Percentiles rank a stretch among this genome's conserved stretches.
These are phyloP conservation scores for Eulemur macaco DNA, from an alignment of 2,113 vertebrate genomes.

Conservation along the genomic window DNA sequence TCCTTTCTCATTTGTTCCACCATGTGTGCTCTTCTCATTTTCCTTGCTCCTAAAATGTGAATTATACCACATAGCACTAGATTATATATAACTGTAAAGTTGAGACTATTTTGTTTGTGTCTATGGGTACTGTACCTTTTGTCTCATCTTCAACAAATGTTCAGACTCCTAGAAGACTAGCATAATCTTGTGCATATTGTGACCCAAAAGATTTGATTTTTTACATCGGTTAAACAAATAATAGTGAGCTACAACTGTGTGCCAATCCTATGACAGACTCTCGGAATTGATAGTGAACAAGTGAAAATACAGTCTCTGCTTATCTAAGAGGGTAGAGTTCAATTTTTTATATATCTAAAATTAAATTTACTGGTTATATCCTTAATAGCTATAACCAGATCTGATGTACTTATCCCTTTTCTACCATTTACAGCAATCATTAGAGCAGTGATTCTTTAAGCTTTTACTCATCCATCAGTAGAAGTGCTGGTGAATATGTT, in stretches of 20 bases:
- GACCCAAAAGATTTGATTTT: constrained; percentile 3
- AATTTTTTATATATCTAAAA: constrained; percentile 11
- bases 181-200: not conserved
- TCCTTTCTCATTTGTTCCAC: not conserved
- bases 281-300: not conserved
- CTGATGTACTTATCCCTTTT: not conserved
- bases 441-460: not conserved
- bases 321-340: not conserved
- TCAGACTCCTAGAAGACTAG: not conserved
- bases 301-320: not conserved
- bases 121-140: not conserved
- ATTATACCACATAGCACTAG: not conserved
- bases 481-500: not conserved
- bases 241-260: not conserved
- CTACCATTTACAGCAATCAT: not conserved
- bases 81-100: not conserved
- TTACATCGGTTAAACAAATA: not conserved
- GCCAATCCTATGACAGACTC: not conserved
- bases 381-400: constrained; percentile 8
- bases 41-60: not conserved
- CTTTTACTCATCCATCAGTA: not conserved
- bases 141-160: not conserved
- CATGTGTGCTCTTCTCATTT: not conserved
- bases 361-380: constrained; percentile 19
- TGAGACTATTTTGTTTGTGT: not conserved